Evolutionary conservation across 2,888 invertebrate species (phyloP).

Genomic region (Lithophane socia): DNA sequence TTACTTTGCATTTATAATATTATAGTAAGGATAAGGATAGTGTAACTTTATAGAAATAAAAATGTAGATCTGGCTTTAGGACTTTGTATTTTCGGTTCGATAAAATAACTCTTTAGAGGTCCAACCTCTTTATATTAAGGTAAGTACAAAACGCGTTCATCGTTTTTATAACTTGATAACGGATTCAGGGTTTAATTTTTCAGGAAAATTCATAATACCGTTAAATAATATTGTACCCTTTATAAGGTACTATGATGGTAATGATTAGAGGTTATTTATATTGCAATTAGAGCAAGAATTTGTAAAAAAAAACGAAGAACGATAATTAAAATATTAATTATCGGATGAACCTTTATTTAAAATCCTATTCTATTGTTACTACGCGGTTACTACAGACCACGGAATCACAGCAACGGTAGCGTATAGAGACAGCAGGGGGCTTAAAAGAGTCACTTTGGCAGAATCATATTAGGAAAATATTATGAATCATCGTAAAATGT

Average conservation of each 20-base stretch:
- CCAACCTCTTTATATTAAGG: neutral
- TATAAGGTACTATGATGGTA: neutral
- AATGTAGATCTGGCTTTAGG: neutral
- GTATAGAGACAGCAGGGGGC: no score
- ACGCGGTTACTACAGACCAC: neutral
- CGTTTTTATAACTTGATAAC: neutral
- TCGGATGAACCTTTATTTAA: neutral
- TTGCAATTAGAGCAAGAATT: constrained; percentile 1
- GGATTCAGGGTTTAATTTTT: neutral
- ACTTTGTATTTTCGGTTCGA: neutral
- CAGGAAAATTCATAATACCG: neutral
- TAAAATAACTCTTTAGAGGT: neutral
- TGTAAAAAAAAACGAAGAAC: neutral
- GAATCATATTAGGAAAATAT: no score
- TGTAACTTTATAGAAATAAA: neutral
- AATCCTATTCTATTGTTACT: constrained; percentile 19
- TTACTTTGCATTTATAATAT: no score
- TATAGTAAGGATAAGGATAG: no score
- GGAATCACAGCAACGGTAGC: neutral
- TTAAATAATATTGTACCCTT: neutral
- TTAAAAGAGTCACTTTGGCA: no score
- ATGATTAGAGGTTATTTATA: neutral
- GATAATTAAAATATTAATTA: neutral
- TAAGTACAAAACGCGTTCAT: neutral
- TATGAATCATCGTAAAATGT: no score